phyloP scores from a whole-genome alignment of 2,113 vertebrate species.

The Gnathonemus echidnorhynchus region DNA sequence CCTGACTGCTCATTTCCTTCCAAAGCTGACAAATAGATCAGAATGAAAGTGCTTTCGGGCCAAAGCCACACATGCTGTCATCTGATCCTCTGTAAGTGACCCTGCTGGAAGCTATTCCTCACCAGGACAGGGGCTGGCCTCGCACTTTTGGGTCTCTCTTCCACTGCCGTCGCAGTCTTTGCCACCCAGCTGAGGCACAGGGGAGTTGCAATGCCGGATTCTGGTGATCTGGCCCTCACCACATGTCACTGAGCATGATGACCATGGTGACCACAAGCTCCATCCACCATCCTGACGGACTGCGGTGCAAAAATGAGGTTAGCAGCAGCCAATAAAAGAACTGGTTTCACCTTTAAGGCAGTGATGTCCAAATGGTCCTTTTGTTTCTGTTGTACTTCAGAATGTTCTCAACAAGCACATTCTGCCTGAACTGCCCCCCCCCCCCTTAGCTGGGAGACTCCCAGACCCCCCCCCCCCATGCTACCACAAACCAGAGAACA shows the following conservation, averaged over 20 bases:
- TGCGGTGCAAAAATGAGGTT: slow-evolving; percentile 42
- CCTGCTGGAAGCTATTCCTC: not conserved
- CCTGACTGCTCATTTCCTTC: not conserved
- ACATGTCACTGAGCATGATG: slow-evolving; percentile 87
- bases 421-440: not conserved
- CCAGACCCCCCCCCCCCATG: too few relatives aligned
- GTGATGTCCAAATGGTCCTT: not conserved
- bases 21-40: not conserved
- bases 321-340: not conserved
- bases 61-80: not conserved
- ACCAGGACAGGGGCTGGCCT: slow-evolving; percentile 81
- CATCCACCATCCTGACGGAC: slow-evolving; percentile 91
- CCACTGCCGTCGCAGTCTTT: slow-evolving; percentile 80
- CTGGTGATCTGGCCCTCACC: slow-evolving; percentile 86
- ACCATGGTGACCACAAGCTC: slow-evolving; percentile 98
- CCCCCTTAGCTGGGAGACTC: not conserved
- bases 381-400: not conserved
- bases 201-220: slow-evolving; percentile 92
- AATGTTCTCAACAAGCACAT: not conserved
- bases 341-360: not conserved
- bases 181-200: slow-evolving; percentile 86
- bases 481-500: not conserved
- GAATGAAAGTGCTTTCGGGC: not conserved
- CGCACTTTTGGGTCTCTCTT: slow-evolving; percentile 82
- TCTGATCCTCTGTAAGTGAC: not conserved